Evolutionary conservation across 2,797 vertebrate species (phyloP), one percentile per base, ranked within the genome.

Genomic region (Ptychobarbus kaznakovi): DNA sequence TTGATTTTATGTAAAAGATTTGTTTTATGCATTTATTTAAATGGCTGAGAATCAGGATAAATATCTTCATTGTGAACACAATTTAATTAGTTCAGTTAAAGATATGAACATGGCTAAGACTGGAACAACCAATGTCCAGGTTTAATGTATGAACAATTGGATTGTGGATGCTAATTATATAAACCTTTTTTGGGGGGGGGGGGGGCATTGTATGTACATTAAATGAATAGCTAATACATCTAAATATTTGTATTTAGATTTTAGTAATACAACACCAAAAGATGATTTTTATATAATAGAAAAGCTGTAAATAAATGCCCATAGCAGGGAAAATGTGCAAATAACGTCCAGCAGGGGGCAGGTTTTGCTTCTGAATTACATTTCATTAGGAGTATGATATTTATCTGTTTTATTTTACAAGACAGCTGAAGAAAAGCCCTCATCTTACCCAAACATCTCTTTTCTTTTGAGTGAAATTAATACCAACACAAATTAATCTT

Each of bases 301-400:
- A 32, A 46, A 73, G 42, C 69, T 72, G 40, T 44, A 28, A 40
- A 65, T 65, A 15, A 63, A 63, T 28, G 61, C 25, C 61, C n/a
- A 13, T 13, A 2, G 58, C 11, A 25, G 12, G 8, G 44, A n/a
- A 3, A 40, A 53, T n/a, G 20, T 73, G 68, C 80, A 40, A 77
- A 20, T 72, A 80, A 58, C 87, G 85, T 65, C 92, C 93, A 93
- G 91, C 81, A 93, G 94, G 87, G 90, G 93, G 91, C 93, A 93
- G 89, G 44, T 66, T 92, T 93, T 85, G 74, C 83, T 90, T 88
- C 86, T 49, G 83, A 73, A 61, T 84, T 74, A 53, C 13, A 61
- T 63, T 35, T 49, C 25, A 28, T 61, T 25, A 61, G n/a, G 12
- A 46, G 3, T 46, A 13, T 13, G 3, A 22, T 32, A 35, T 66